Conservation (phyloP, 2,888 invertebrate genomes). For the Lissocephala sabroskyi region DNA sequence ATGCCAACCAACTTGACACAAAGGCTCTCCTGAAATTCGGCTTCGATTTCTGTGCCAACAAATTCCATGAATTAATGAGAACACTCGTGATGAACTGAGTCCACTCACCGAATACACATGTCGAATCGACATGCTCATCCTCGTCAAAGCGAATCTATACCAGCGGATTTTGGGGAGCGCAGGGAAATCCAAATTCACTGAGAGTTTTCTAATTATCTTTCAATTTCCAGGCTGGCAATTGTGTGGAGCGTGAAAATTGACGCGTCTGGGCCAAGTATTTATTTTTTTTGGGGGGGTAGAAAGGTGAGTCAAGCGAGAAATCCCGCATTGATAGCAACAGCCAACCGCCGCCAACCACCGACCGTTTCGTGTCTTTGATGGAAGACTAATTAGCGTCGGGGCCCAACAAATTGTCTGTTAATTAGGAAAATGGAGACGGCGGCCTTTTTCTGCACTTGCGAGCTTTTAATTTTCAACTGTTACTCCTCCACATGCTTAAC, state of each 20-base stretch:
- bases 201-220: neutral
- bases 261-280: neutral
- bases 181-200: neutral
- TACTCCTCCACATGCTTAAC: neutral
- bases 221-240: neutral
- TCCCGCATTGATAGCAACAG: neutral
- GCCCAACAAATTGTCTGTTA: neutral
- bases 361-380: conserved; percentile 5
- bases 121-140: no score
- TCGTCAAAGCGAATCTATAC: no score
- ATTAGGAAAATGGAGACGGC: neutral
- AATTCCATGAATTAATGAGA: no score
- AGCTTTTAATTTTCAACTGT: neutral
- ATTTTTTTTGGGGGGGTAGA: neutral
- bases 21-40: no score
- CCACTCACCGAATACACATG: no score
- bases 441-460: no score
- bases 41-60: no score
- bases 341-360: neutral
- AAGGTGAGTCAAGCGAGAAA: neutral
- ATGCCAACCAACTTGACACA: no score
- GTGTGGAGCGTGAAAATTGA: conserved; percentile 2
- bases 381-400: neutral
- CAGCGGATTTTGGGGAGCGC: no score
- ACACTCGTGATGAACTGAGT: no score